Evolutionary conservation across 2,888 invertebrate genomes (phyloP).

Genomic region (Anticlea derivata): DNA sequence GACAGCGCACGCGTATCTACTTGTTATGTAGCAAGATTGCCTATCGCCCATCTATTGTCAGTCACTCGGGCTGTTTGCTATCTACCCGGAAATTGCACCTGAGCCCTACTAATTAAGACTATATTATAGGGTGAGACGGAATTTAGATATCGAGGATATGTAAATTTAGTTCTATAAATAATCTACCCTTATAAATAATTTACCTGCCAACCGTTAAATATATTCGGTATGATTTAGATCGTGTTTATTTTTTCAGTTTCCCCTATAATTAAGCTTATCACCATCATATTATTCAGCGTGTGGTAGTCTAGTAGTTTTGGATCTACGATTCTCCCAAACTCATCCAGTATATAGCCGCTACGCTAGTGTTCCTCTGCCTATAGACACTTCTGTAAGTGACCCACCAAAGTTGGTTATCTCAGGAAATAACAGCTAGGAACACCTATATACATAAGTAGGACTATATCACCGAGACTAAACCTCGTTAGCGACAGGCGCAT

Average conservation of each 20-base stretch:
- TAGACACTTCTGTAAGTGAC: conserved; percentile 12
- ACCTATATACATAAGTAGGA: conserved; percentile 28
- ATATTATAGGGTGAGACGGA: conserved; percentile 22
- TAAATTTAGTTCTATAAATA: conserved; percentile 12
- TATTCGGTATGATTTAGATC: neutral
- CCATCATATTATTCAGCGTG: no score
- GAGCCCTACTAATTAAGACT: conserved; percentile 25
- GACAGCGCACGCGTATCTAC: neutral
- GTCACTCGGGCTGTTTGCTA: conserved; percentile 26
- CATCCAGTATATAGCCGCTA: no score
- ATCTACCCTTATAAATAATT: conserved; percentile 6
- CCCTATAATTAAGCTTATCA: no score
- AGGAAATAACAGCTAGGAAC: conserved; percentile 32
- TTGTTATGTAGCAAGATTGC: conserved; percentile 16
- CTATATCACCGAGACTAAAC: conserved; percentile 41
- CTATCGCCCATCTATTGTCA: conserved; percentile 28
- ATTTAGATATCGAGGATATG: conserved; percentile 7
- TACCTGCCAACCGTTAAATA: neutral
- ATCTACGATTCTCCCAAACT: no score
- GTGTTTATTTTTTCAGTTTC: neutral
- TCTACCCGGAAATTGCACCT: conserved; percentile 36
- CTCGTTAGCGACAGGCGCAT: conserved; percentile 53
- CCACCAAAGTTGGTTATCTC: conserved; percentile 19
- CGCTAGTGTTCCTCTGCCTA: neutral
- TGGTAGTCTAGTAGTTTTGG: no score